Conservation (phyloP, 2,888 invertebrate genomes). For the Chydorus sphaericus region DNA sequence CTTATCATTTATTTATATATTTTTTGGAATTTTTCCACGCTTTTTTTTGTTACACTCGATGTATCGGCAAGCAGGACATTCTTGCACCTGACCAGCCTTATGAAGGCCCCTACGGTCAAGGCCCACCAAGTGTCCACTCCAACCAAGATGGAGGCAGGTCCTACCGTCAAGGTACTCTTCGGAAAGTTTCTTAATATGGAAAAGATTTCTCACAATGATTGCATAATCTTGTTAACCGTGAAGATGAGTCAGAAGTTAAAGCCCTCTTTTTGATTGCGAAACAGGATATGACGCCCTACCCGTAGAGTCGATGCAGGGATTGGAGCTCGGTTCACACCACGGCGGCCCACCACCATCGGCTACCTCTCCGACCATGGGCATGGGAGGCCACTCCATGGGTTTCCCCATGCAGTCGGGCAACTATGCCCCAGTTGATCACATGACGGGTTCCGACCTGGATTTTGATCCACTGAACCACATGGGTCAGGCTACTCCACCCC, state of each 20-base stretch:
- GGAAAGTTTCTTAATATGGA: background rate
- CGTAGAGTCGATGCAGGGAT: constrained; percentile 90
- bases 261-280: constrained; percentile 13
- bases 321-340: constrained; percentile 65
- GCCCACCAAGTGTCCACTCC: constrained; percentile 73
- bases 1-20: constrained; percentile 12
- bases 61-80: constrained; percentile 52
- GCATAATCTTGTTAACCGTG: background rate
- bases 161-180: constrained; percentile 44
- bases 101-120: constrained; percentile 83
- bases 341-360: constrained; percentile 20
- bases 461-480: constrained; percentile 22
- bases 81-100: constrained; percentile 81
- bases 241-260: too few species aligned
- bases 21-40: background rate
- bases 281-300: constrained; percentile 94
- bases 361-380: constrained; percentile 8
- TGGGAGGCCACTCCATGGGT: constrained; percentile 10
- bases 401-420: constrained; percentile 30
- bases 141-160: constrained; percentile 60
- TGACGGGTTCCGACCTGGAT: constrained; percentile 22
- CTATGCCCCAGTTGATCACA: constrained; percentile 64
- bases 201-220: background rate
- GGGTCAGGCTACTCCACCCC: constrained; percentile 49
- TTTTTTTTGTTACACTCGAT: constrained; percentile 11